Evolutionary conservation across 1,140 invertebrate genomes (phyloP), one percentile per base, ranked within the genome.

Genomic region (Zaprionus gabonicus): DNA sequence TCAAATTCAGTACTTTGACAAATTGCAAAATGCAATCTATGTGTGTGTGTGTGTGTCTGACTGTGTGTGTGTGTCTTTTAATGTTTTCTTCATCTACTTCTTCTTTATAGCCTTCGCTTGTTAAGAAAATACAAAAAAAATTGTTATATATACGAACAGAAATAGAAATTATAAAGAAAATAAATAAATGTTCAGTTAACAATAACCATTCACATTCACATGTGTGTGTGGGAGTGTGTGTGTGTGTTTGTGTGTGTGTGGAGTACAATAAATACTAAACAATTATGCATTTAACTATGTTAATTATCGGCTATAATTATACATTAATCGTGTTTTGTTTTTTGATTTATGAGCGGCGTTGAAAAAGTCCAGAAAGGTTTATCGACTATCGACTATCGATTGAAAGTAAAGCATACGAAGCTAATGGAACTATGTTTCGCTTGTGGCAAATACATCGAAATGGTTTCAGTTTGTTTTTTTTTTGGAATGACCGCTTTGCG

Each of bases 1-100:
- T 80, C 57, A 59, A 76, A 65, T 80, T 85, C 82, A 85, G 83
- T 85, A 86, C 82, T 79, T 67, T 56, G 75, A 76, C 78, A 71
- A 81, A 76, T 57, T 78, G 75, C 72, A 58, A 56, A 59, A 63
- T 65, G 44, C 76, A 78, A 78, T 78, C 53, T 60, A 69, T 53
- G 46, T 62, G 27, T 17, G 34, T 36, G 27, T 71, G 3, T 63
- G 36, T 53, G 25, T 44, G 38, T 44, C 13, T 58, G 25, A 13
- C 6, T 62, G 36, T 63, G 63, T 64, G 59, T 53, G 38, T 59
- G 51, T 71, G 23, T 51, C 12, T 36, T 56, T 27, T 51, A 70
- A 12, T 49, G 13, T 28, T 60, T 13, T 66, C 55, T 2, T 59
- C 34, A 51, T 60, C 55, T 73, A n/a, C 28, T 31, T 58, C n/a